Percentiles rank a stretch among this genome's conserved stretches.
Conservation (phyloP, 1,140 invertebrate genomes). For the Glomeris maerens region DNA sequence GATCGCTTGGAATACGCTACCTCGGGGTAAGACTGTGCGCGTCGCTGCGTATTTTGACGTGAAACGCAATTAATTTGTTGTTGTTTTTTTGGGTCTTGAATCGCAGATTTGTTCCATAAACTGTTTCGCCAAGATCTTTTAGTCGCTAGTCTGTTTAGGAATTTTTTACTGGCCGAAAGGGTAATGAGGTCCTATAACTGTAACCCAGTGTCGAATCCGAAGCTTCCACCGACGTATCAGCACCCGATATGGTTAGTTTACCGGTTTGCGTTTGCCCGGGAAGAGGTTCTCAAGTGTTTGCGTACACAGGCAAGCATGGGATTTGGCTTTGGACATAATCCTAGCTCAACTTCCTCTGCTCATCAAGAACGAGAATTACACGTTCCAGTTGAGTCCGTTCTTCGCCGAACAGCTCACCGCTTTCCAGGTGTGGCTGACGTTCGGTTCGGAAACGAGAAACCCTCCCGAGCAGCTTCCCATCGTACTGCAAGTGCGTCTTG, state of each 20-base stretch:
- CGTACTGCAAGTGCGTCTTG: constrained; percentile 59
- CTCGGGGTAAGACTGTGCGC: constrained; percentile 43
- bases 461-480: constrained; percentile 95
- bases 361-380: constrained; percentile 33
- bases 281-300: constrained; percentile 53
- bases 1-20: constrained; percentile 97
- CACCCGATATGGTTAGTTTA: constrained; percentile 43
- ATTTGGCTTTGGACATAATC: constrained; percentile 85
- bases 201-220: constrained; percentile 78
- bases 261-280: constrained; percentile 7
- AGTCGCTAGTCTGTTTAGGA: constrained; percentile 94
- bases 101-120: constrained; percentile 79
- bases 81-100: constrained; percentile 16
- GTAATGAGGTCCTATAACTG: constrained; percentile 95
- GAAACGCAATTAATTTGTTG: too few species aligned
- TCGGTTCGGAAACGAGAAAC: constrained; percentile 55
- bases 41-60: constrained; percentile 2
- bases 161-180: constrained; percentile 90
- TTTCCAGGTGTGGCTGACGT: constrained; percentile 89
- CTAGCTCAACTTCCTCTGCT: constrained; percentile 73
- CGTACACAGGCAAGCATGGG: constrained; percentile 74
- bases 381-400: constrained; percentile 61
- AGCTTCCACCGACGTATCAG: constrained; percentile 75
- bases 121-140: constrained; percentile 93
- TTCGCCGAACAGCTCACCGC: constrained; percentile 97